phyloP scores from a whole-genome alignment of 2,888 invertebrate species.

The Zygogramma bicolorata region DNA sequence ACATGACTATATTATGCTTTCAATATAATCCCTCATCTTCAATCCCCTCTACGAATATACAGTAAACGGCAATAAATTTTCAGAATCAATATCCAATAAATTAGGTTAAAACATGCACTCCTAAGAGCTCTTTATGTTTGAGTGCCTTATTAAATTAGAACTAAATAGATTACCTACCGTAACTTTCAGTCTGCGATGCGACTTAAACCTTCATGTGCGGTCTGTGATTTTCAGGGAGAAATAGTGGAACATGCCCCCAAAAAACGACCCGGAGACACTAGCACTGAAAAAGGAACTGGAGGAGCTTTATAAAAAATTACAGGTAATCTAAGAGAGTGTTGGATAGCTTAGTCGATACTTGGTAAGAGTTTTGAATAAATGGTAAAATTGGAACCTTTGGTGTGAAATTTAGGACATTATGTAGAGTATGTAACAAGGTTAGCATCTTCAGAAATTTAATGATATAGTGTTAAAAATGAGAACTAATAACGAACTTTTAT shows the following conservation, averaged over 20 bases:
- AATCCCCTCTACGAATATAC: not conserved
- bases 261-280: constrained; percentile 85
- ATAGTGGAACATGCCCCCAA: constrained; percentile 75
- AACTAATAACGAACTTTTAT: too few species aligned
- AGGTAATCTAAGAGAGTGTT: constrained; percentile 66
- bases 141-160: constrained; percentile 50
- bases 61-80: constrained; percentile 12
- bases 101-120: constrained; percentile 52
- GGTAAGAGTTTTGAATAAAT: too few species aligned
- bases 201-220: constrained; percentile 10
- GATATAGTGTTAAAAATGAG: not conserved
- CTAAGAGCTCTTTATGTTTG: constrained; percentile 43
- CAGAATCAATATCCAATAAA: constrained; percentile 48
- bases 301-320: constrained; percentile 81
- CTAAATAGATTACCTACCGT: constrained; percentile 51
- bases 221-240: constrained; percentile 26
- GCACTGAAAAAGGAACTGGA: constrained; percentile 86
- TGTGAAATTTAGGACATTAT: too few species aligned
- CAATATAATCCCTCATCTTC: not conserved
- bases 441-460: not conserved
- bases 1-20: too few species aligned
- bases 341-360: not conserved
- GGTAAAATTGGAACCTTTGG: too few species aligned
- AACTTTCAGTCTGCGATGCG: constrained; percentile 35
- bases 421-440: too few species aligned